Evolutionary conservation across 2,113 vertebrate genomes (phyloP), one percentile per base, ranked within the genome.

Genomic region (Thalassarche chlororhynchos): DNA sequence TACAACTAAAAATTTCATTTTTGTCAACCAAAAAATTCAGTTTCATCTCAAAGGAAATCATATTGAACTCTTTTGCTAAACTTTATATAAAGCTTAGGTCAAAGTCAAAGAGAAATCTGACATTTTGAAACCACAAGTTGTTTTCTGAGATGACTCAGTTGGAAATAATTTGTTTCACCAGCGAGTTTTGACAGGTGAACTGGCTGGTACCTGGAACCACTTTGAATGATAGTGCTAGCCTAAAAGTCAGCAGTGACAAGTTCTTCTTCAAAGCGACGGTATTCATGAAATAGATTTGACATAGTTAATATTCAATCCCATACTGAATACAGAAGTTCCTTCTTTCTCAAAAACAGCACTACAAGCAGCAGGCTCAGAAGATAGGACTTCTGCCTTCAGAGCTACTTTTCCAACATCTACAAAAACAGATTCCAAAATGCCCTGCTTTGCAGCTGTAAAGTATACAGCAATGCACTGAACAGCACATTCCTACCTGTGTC

Each of bases 181-280:
- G 21, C 46, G 49, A 47, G 55, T 46, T 91, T 19, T 66, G 46
- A 44, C 64, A 44, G 49, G 49, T 61, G 79, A 61, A 5, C 17
- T 29, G 90, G 36, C 40, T 46, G 62, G 32, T 54, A 29, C 68
- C 68, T 44, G 75, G 70, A 61, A 62, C 62, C 1, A 6, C 82
- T 61, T 0, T 49, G 89, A 86, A 2, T 3, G 16, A 7, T 0
- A 34, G 64, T 1, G 12, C 46, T 36, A 62, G 38, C 6, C 46
- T 49, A 3, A 6, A 71, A 51, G 28, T 14, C 78, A 51, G 21
- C 58, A 80, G 82, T 4, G 28, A 54, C 40, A 19, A 28, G 24
- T 25, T 61, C 11, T 62, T 82, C 24, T 54, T 14, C 75, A 38
- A 17, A 62, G 49, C 2, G 2, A 23, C 6, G 51, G 21, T 32